phyloP scores from a whole-genome alignment of 2,113 vertebrate species.

The Pardalotus punctatus region DNA sequence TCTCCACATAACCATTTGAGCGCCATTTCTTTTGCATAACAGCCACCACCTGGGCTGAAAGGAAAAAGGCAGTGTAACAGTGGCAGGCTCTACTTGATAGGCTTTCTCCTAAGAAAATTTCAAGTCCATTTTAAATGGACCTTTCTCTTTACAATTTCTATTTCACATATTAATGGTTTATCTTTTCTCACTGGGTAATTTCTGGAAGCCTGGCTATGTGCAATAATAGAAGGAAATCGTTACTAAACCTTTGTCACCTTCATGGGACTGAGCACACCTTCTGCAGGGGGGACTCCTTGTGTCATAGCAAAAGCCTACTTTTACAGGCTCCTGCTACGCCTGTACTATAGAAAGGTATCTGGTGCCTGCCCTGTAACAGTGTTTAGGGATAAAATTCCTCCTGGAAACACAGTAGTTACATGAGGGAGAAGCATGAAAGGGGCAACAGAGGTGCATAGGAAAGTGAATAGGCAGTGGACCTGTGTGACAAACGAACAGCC shows the following conservation, averaged over 20 bases:
- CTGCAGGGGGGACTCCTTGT: background rate
- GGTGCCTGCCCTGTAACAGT: background rate
- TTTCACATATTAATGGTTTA: background rate
- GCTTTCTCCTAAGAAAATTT: background rate
- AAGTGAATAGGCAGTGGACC: background rate
- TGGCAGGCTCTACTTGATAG: background rate
- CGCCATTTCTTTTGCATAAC: background rate
- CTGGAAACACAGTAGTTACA: background rate
- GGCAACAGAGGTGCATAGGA: background rate
- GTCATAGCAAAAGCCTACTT: background rate
- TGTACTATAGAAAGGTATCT: background rate
- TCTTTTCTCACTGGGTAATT: background rate
- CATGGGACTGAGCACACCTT: background rate
- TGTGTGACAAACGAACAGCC: accelerated
- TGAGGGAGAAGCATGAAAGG: background rate
- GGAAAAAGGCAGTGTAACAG: background rate
- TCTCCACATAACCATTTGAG: background rate
- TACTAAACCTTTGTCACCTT: background rate
- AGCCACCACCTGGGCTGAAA: background rate
- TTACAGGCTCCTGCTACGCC: accelerated
- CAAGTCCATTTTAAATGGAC: background rate
- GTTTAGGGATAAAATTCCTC: background rate
- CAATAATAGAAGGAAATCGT: background rate
- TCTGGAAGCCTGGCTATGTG: background rate
- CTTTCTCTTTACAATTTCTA: background rate